Conservation (phyloP, 2,888 invertebrate genomes). For the Watsonalla binaria region DNA sequence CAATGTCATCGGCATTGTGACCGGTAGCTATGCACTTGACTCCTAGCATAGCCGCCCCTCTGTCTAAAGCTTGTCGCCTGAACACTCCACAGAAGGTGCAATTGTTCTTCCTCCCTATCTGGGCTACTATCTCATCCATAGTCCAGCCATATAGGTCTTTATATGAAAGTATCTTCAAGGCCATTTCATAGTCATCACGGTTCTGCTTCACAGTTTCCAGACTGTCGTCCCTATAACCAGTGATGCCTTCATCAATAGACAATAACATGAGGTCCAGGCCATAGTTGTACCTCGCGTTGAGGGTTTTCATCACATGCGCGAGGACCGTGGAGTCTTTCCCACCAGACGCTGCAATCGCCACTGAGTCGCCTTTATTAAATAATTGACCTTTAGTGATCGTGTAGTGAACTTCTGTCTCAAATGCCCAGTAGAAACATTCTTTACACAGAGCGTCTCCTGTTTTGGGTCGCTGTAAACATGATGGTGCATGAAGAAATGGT, state of each 20-base stretch:
- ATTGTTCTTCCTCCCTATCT: conserved; percentile 93
- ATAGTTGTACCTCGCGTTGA: conserved; percentile 95
- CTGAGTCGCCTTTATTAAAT: conserved; percentile 89
- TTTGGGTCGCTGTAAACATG: conserved; percentile 87
- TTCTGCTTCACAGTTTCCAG: conserved; percentile 97
- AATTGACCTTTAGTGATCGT: conserved; percentile 90
- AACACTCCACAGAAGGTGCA: conserved; percentile 98
- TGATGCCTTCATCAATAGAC: conserved; percentile 99
- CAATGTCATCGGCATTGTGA: conserved; percentile 98
- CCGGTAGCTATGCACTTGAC: conserved; percentile 98
- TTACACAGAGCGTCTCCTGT: conserved; percentile 95
- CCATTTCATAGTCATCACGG: conserved; percentile 94
- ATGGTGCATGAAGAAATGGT: background rate
- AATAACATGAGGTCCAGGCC: conserved; percentile 92
- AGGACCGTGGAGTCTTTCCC: conserved; percentile 99
- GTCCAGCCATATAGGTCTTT: conserved; percentile 99
- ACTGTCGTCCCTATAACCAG: conserved; percentile 97
- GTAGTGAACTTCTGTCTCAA: conserved; percentile 96
- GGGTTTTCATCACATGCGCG: conserved; percentile 92
- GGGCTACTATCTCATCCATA: conserved; percentile 97
- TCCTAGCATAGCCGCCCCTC: conserved; percentile 92
- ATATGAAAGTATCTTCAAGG: conserved; percentile 96
- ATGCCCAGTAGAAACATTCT: conserved; percentile 95
- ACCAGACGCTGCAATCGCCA: conserved; percentile 96
- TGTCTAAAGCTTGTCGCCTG: conserved; percentile 95